Percentiles rank a stretch among this genome's conserved stretches.
Conservation (phyloP, 2,797 vertebrate genomes). For the Coilia nasus region DNA sequence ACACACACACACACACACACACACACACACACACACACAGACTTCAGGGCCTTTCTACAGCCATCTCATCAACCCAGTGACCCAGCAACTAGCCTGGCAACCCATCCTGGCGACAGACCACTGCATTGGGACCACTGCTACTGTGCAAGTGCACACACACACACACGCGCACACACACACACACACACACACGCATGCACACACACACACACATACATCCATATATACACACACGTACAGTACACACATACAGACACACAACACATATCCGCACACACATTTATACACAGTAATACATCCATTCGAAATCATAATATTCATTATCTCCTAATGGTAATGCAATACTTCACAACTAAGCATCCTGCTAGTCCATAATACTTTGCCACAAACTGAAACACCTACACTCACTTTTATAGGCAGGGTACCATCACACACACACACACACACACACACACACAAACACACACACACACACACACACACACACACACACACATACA, state of each 20-base stretch:
- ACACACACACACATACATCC: neutral
- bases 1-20: constrained; percentile 67
- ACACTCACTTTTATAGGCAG: neutral
- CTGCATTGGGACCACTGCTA: constrained; percentile 11
- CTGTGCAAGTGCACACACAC: constrained; percentile 28
- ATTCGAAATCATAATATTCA: neutral
- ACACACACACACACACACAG: constrained; percentile 69
- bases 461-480: too few relatives aligned
- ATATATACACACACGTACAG: neutral
- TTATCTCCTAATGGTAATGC: neutral
- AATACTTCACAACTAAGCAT: neutral
- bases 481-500: too few relatives aligned
- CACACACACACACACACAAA: too few relatives aligned
- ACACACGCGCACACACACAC: neutral
- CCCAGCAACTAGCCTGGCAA: constrained; percentile 41
- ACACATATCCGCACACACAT: too few relatives aligned
- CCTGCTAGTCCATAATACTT: neutral
- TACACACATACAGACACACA: too few relatives aligned
- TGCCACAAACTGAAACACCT: neutral
- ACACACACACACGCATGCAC: neutral
- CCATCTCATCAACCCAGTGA: constrained; percentile 66
- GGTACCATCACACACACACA: constrained; percentile 6
- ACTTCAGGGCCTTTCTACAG: constrained; percentile 62
- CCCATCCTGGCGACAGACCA: constrained; percentile 27
- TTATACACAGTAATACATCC: too few relatives aligned